phyloP scores from a whole-genome alignment of 2,888 invertebrate species.

The Matsumyia berberina region DNA sequence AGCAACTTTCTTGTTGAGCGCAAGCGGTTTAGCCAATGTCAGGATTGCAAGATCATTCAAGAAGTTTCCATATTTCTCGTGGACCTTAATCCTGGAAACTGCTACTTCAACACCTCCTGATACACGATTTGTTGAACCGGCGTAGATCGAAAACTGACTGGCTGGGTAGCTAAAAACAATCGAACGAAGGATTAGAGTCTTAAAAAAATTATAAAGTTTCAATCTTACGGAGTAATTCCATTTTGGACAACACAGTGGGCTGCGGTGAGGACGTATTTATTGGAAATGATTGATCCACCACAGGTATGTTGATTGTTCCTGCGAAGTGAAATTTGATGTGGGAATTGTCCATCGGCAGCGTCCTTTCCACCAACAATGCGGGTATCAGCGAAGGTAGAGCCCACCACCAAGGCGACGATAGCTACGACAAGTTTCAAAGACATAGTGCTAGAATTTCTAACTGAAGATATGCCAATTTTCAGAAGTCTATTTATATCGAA shows the following conservation, averaged over 20 bases:
- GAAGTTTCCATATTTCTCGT: constrained; percentile 78
- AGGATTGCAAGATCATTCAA: constrained; percentile 81
- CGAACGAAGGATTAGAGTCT: neutral
- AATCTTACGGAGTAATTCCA: constrained; percentile 68
- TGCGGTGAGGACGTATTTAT: constrained; percentile 80
- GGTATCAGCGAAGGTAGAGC: constrained; percentile 12
- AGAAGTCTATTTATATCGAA: constrained; percentile 45
- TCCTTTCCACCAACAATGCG: constrained; percentile 82
- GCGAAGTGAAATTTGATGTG: constrained; percentile 83
- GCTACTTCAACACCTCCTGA: constrained; percentile 77
- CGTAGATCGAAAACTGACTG: constrained; percentile 78
- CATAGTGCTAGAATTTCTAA: constrained; percentile 26
- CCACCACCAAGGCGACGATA: constrained; percentile 19
- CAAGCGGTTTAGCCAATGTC: constrained; percentile 76
- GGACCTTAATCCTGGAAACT: constrained; percentile 77
- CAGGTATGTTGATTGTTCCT: constrained; percentile 78
- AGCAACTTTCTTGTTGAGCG: constrained; percentile 76
- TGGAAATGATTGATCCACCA: constrained; percentile 81
- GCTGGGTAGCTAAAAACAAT: constrained; percentile 74
- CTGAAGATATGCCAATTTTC: constrained; percentile 12
- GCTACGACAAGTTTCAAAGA: constrained; percentile 31
- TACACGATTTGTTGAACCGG: constrained; percentile 78
- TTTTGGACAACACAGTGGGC: constrained; percentile 81
- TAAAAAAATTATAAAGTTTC: no score
- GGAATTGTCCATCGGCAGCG: constrained; percentile 82